phyloP scores from a whole-genome alignment of 2,113 vertebrate species.

The Zosterops borbonicus region DNA sequence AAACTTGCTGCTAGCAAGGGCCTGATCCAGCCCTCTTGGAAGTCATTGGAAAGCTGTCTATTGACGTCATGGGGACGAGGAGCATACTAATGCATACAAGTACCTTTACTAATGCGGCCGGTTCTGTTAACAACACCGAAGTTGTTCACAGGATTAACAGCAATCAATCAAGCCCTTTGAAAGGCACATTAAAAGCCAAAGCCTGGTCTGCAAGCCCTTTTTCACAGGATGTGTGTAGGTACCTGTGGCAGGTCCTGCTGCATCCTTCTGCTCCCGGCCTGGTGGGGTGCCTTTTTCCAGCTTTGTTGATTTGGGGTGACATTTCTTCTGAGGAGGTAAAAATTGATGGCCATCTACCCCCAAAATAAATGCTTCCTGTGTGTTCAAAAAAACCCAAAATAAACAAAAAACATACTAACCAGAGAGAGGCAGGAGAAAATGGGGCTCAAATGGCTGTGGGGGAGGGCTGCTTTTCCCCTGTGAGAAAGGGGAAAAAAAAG shows the following conservation, averaged over 20 bases:
- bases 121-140: conserved; percentile 54
- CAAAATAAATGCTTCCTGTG: not conserved
- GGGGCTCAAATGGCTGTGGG: not conserved
- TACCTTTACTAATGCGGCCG: conserved; percentile 43
- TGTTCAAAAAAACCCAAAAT: no score
- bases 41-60: conserved; percentile 53
- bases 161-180: conserved; percentile 62
- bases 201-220: not conserved
- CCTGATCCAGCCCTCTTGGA: conserved; percentile 49
- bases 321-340: not conserved
- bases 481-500: not conserved
- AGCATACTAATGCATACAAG: conserved; percentile 49
- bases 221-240: not conserved
- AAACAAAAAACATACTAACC: not conserved
- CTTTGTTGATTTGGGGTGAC: not conserved
- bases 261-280: rapidly evolving
- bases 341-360: not conserved
- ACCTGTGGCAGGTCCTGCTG: not conserved
- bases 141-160: conserved; percentile 64
- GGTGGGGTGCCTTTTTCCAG: not conserved
- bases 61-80: conserved; percentile 44
- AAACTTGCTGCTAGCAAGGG: conserved; percentile 54
- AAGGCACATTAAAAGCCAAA: conserved; percentile 48
- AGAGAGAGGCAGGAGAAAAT: not conserved
- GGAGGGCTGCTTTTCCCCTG: rapidly evolving